Conservation (phyloP, 2,113 vertebrate species). For the Nibea coibor region DNA sequence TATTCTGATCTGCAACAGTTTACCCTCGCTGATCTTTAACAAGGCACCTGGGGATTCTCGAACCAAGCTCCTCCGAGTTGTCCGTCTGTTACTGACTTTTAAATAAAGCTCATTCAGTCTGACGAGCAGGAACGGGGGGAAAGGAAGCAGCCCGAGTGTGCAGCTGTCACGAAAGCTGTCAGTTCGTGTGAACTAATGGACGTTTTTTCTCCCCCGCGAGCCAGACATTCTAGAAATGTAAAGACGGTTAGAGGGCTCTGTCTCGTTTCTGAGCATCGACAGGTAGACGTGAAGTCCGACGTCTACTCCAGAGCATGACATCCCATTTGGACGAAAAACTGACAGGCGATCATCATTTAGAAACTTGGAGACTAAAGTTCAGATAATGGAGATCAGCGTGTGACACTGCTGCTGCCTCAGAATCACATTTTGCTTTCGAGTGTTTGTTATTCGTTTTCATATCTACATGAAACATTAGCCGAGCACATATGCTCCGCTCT, state of each 20-base stretch:
- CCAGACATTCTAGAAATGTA: conserved; percentile 13
- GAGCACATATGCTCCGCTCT: background rate
- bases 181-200: conserved; percentile 38
- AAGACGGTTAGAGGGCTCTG: background rate
- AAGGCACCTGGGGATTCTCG: conserved; percentile 53
- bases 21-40: conserved; percentile 67
- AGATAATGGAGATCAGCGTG: too few species aligned
- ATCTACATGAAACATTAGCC: background rate
- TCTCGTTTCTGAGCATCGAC: background rate
- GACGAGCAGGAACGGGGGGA: conserved; percentile 52
- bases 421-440: background rate
- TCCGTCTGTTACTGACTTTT: conserved; percentile 57
- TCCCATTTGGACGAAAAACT: background rate
- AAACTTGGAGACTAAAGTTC: background rate
- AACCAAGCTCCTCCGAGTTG: conserved; percentile 30
- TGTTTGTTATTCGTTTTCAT: conserved; percentile 10
- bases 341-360: background rate
- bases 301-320: background rate
- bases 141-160: conserved; percentile 11
- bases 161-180: conserved; percentile 44
- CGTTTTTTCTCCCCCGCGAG: conserved; percentile 8
- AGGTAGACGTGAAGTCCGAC: conserved; percentile 9
- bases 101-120: conserved; percentile 61
- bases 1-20: conserved; percentile 41
- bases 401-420: background rate